Percentiles rank a stretch among this genome's conserved stretches.
Conservation (phyloP, 2,888 invertebrate genomes). For the Cephonodes hylas region DNA sequence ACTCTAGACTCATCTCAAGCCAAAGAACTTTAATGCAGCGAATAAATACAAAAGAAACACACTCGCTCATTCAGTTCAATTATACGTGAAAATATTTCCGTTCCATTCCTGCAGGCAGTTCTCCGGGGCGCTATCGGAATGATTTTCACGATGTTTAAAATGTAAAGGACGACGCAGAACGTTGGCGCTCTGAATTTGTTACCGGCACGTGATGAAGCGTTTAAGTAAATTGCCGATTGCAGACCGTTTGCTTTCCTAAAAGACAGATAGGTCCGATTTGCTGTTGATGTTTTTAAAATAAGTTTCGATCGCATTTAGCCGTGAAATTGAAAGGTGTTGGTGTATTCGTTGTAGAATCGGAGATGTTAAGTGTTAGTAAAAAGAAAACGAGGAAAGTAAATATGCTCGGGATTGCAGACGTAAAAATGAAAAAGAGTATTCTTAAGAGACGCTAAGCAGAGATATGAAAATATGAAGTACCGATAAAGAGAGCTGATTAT, state of each 20-base stretch:
- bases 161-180: slow-evolving; percentile 37
- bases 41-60: background rate
- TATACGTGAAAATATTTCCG: slow-evolving; percentile 30
- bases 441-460: no score
- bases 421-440: no score
- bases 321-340: background rate
- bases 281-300: slow-evolving; percentile 7
- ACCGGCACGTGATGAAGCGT: slow-evolving; percentile 47
- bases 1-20: background rate
- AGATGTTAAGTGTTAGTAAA: background rate
- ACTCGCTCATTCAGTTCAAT: slow-evolving; percentile 15
- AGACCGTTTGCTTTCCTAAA: slow-evolving; percentile 11
- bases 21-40: background rate
- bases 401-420: no score
- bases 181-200: slow-evolving; percentile 48
- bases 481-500: no score
- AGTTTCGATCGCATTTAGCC: background rate
- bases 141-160: slow-evolving; percentile 45
- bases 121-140: slow-evolving; percentile 34
- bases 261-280: slow-evolving; percentile 2
- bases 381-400: no score
- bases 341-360: background rate
- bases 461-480: no score
- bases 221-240: slow-evolving; percentile 39
- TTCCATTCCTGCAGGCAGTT: slow-evolving; percentile 19